Evolutionary conservation across 2,113 vertebrate species (phyloP), one percentile per base, ranked within the genome.

Genomic region (Herpetotheres cachinnans): DNA sequence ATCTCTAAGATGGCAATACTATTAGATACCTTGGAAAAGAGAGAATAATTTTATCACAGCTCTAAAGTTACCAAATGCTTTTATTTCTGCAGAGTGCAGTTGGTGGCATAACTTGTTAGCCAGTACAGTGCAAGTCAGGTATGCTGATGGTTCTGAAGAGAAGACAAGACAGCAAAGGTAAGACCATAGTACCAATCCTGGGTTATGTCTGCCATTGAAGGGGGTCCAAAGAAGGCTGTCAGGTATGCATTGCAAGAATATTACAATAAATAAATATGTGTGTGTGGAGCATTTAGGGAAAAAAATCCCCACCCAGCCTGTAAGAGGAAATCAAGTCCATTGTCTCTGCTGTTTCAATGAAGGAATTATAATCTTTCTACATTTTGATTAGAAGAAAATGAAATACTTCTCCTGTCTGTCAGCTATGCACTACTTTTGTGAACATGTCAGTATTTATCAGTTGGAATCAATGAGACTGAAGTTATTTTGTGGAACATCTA

Each of bases 271-370:
- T 36, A 36, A 34, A n/a, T 40, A 11, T 19, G 13, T 24, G 19
- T 40, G 27, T 6, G 18, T 3, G 20, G 2, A 49, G 4, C 18
- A 56, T 50, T 40, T 52, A 66, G 7, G 16, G 13, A 3, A 58
- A n/a, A 62, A 80, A 52, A 4, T 0, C 0, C 4, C 4, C 11
- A 67, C 52, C 6, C 36, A 66, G 3, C 7, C 30, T 89, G 7
- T 54, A 54, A 66, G 70, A 70, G 10, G 29, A 47, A 22, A 47
- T 5, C 9, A 21, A 65, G n/a, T 32, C 19, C 26, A 24, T 46
- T 25, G 16, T 58, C 9, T 44, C 12, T 86, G 3, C 18, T 58
- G 24, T 16, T 87, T 88, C 54, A 69, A 1, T 56, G 8, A 69
- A 42, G 46, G 20, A 10, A 36, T 69, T 54, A 80, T 16, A 95